Conservation (phyloP, 2,113 vertebrate genomes). For the Forbesichthys papilliferus region DNA sequence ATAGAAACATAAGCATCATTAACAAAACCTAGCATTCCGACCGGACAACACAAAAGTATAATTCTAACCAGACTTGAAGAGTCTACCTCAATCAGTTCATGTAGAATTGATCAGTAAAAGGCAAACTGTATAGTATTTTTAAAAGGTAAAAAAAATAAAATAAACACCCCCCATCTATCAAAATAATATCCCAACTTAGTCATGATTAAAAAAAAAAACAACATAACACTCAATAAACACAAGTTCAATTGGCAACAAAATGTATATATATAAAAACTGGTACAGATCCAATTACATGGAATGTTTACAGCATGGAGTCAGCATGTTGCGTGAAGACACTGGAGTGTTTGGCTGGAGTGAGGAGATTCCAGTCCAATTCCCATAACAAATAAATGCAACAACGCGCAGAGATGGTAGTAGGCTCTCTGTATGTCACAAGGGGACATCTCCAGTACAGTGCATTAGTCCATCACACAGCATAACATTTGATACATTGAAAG, state of each 20-base stretch:
- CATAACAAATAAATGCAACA: conserved; percentile 35
- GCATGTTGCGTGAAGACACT: conserved; percentile 37
- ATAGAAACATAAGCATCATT: no score
- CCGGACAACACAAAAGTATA: neutral
- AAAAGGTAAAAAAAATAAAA: no score
- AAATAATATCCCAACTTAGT: conserved; percentile 44
- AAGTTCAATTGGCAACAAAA: conserved; percentile 53
- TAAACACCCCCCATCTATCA: conserved; percentile 4
- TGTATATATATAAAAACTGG: conserved; percentile 53
- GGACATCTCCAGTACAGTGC: conserved; percentile 23
- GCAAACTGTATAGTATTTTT: no score
- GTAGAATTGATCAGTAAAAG: no score
- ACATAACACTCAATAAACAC: neutral
- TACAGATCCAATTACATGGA: conserved; percentile 61
- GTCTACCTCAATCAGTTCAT: no score
- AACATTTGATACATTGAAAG: neutral
- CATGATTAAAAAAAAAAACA: neutral
- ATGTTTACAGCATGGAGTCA: conserved; percentile 73
- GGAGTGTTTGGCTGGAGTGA: conserved; percentile 24
- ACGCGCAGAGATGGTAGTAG: conserved; percentile 45
- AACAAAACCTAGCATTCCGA: neutral
- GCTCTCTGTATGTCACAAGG: conserved; percentile 12
- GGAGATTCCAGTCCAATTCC: conserved; percentile 63
- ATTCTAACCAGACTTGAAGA: no score
- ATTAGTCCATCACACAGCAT: neutral